These are phyloP conservation scores for Nycticryphes semicollaris DNA, from an alignment of 2,113 vertebrate species.

Conservation along the genomic window DNA sequence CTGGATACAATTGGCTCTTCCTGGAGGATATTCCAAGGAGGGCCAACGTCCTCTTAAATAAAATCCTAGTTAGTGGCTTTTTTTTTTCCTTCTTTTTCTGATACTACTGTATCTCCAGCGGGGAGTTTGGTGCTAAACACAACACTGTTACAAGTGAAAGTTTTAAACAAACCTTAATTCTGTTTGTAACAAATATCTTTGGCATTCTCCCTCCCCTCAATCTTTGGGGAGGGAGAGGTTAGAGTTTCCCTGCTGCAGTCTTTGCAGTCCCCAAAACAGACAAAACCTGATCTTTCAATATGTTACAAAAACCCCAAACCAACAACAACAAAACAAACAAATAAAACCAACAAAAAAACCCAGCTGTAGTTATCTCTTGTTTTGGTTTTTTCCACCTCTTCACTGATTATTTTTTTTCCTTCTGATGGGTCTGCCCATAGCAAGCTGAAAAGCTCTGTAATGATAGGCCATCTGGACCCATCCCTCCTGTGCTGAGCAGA, in stretches of 20 bases:
- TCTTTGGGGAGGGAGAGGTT: background rate
- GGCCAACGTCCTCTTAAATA: background rate
- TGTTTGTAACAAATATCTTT: background rate
- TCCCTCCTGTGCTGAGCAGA: background rate
- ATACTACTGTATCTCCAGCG: background rate
- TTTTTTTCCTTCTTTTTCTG: background rate
- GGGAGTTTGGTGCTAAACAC: background rate
- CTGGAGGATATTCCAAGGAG: background rate
- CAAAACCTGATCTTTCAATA: background rate
- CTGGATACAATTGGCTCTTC: background rate
- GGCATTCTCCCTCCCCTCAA: background rate
- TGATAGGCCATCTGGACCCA: constrained; percentile 15
- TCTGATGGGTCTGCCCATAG: background rate
- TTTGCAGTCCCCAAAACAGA: background rate
- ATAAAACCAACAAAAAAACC: background rate
- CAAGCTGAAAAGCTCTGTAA: background rate
- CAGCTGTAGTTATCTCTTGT: background rate
- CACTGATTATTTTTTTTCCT: background rate
- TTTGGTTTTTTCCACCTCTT: background rate
- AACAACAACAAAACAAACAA: background rate
- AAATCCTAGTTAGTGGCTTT: background rate
- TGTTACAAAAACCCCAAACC: background rate
- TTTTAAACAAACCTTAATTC: background rate
- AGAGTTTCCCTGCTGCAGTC: background rate
- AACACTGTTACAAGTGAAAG: background rate